Base-by-base conservation (phyloP, 1,140 invertebrate species). In the Centruroides vittatus region DNA sequence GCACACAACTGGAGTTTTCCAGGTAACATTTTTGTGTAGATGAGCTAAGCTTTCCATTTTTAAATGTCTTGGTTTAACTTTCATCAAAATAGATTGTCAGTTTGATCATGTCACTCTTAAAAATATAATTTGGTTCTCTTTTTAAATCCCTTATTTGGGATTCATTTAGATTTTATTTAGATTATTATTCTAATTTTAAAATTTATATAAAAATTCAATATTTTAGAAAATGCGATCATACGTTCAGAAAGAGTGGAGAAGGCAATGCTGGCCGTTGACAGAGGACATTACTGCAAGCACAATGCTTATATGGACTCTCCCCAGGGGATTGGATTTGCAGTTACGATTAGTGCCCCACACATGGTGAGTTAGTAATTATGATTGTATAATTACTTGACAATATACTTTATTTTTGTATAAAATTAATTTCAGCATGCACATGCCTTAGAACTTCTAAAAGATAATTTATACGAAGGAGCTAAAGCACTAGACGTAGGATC, bases 281-380 rank as follows among this genome's bases (percentile, higher is more conserved):
- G 95, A 70, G 86, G 82, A 64, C 79, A 88, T 67, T 95, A 89
- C 75, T 72, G 70, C 58, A 80, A 76, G 61, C 67, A 68, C 70
- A 84, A 85, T 75, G 84, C 92, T 3, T 98, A 96, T 69, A 80
- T 86, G 70, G 93, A 97, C 77, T 81, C 88, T 47, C 93, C 93
- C 0, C 92, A 92, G 74, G 79, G 81, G 47, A 93, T 93, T 69
- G 89, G 89, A 50, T 90, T 80, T 73, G 86, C 87, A 50, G 94
- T 92, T 4, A 98, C 94, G 1, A 98, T 98, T 59, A 93, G 89
- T 80, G 95, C 94, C 59, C 94, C 95, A 55, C 95, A 98, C 76
- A 99, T 98, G 95, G 91, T 94, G 79, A 51, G n/a, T 4, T 12
- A 13, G 47, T 48, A 23, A 36, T 11, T 47, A 12, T 6, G 5